phyloP scores from a whole-genome alignment of 2,888 invertebrate genomes.

The Hemistola chrysoprasaria region DNA sequence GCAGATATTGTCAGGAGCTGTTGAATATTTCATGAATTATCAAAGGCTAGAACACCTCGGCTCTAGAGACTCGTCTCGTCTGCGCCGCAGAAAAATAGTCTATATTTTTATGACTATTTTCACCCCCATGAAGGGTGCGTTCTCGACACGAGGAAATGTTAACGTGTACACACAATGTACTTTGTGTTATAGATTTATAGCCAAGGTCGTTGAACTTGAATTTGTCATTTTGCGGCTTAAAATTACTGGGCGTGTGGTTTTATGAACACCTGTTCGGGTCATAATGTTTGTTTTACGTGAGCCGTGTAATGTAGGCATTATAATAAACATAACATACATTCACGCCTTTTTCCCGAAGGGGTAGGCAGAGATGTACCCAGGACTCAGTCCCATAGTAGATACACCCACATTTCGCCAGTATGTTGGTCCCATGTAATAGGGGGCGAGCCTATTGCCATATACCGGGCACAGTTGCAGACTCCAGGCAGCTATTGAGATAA shows the following conservation, averaged over 20 bases:
- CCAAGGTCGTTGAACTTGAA: slow-evolving; percentile 43
- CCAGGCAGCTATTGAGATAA: too few species aligned
- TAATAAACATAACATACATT: too few species aligned
- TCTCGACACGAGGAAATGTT: slow-evolving; percentile 50
- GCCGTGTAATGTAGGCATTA: too few species aligned
- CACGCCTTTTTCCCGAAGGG: too few species aligned
- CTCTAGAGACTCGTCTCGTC: slow-evolving; percentile 35
- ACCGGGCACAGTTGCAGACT: too few species aligned
- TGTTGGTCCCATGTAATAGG: too few species aligned
- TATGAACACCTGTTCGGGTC: slow-evolving; percentile 23
- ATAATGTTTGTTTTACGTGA: slow-evolving; percentile 19
- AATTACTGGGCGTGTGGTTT: slow-evolving; percentile 15
- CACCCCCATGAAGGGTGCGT: slow-evolving; percentile 46
- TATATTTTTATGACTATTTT: slow-evolving; percentile 58
- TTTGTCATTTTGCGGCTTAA: slow-evolving; percentile 22
- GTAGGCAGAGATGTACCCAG: too few species aligned
- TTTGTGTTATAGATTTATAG: slow-evolving; percentile 10
- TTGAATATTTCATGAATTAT: slow-evolving; percentile 74
- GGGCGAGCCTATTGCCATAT: too few species aligned
- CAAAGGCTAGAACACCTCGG: slow-evolving; percentile 54
- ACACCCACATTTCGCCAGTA: too few species aligned
- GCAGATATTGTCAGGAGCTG: slow-evolving; percentile 46
- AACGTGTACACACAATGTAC: slow-evolving; percentile 34
- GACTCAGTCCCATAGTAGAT: too few species aligned
- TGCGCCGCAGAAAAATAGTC: slow-evolving; percentile 45